A percentile compares a stretch with the other conserved stretches of the same genome.
Conservation (phyloP, 1,140 invertebrate species). For the Anadara kagoshimensis region DNA sequence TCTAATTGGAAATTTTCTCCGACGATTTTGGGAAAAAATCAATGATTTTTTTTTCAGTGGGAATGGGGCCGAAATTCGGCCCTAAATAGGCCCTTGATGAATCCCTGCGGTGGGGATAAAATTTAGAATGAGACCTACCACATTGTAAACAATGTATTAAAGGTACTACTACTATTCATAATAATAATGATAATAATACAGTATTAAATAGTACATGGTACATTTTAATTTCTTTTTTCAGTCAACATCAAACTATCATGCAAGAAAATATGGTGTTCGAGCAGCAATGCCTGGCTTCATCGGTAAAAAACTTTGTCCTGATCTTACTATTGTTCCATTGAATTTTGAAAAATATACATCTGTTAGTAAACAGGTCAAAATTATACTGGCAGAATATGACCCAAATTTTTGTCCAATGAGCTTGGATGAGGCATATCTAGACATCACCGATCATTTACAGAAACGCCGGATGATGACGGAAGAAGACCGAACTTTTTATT, state of each 20-base stretch:
- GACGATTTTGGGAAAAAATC: too few species aligned
- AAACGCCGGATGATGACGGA: conserved; percentile 44
- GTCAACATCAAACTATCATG: conserved; percentile 82
- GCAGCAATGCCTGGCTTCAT: conserved; percentile 86
- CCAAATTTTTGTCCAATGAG: conserved; percentile 76
- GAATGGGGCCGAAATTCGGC: too few species aligned
- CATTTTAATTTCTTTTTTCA: conserved; percentile 62
- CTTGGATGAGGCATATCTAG: conserved; percentile 81
- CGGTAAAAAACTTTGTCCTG: conserved; percentile 80
- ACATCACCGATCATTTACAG: conserved; percentile 78
- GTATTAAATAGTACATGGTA: too few species aligned
- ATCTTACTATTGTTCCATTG: conserved; percentile 77
- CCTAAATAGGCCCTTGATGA: too few species aligned
- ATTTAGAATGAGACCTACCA: too few species aligned
- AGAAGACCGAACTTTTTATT: conserved; percentile 58
- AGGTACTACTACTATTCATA: too few species aligned
- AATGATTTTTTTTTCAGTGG: too few species aligned
- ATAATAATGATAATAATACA: neutral
- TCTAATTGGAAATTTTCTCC: too few species aligned
- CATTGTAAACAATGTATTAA: too few species aligned
- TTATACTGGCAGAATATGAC: conserved; percentile 78
- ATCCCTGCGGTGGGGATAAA: too few species aligned
- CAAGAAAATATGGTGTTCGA: conserved; percentile 80
- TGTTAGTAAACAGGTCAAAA: conserved; percentile 73
- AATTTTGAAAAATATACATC: conserved; percentile 79